Evolutionary conservation across 2,888 invertebrate genomes (phyloP), one percentile per base, ranked within the genome.

Genomic region (Morinoia aosen): DNA sequence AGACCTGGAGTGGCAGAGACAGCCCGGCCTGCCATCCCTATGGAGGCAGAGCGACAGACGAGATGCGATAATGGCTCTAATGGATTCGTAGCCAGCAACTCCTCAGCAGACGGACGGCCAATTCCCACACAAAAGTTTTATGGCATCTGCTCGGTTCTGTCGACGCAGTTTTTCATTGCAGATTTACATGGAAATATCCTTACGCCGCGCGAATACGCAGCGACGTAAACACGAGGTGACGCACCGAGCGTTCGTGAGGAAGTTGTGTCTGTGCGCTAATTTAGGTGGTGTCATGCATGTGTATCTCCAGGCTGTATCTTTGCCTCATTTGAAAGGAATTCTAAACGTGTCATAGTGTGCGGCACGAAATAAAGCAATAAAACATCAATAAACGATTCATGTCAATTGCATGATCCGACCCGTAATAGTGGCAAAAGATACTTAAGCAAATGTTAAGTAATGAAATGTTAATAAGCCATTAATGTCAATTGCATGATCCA

Each of bases 91-190:
- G 93, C 33, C 57, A 1, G 93, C 93, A 57, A 93, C 93, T 93
- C 93, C 57, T 93, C 93, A 93, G 57, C 7, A 93, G 93, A 93
- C 93, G 93, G 57, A 90, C 90, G 90, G 93, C 93, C 93, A 93
- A 93, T 93, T 93, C 93, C 93, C 93, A 57, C 57, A 57, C 56
- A 57, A 93, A 93, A 93, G 93, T 93, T 93, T 93, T 93, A 93
- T 93, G 93, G 58, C 93, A 57, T 93, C 40, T 57, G 33, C 48
- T 48, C 14, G 88, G 40, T 33, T 19, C 93, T 93, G 93, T 57
- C 93, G 48, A 57, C 48, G 16, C 25, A 57, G 33, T 57, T 93
- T 57, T 93, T 93, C 57, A 56, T 93, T 93, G 10, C 39, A 25
- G 93, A 57, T 57, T 16, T 5, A 57, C 39, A 93, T 8, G 56